Evolutionary conservation across 2,113 vertebrate species (phyloP).

Genomic region (Sturnus vulgaris): DNA sequence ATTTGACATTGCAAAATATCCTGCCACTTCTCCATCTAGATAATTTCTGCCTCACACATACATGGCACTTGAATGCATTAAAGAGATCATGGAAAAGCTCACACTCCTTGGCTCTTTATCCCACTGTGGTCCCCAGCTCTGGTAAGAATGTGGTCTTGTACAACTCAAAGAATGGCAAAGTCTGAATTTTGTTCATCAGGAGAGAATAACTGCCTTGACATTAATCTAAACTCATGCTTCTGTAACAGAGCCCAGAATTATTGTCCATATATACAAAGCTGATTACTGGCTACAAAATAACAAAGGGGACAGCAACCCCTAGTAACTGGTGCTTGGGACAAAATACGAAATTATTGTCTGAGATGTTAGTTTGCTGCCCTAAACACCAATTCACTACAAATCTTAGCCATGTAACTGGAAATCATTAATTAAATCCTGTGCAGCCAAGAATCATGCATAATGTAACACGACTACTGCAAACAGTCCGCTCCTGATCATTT

Average conservation of each 20-base stretch:
- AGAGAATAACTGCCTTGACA: not conserved
- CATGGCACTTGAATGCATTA: not conserved
- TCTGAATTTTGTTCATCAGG: not conserved
- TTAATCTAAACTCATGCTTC: not conserved
- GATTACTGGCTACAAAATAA: not conserved
- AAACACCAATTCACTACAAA: not conserved
- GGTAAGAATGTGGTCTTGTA: not conserved
- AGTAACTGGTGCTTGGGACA: not conserved
- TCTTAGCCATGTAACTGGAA: not conserved
- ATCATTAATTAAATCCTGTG: constrained; percentile 33
- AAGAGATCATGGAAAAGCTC: not conserved
- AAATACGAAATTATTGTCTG: not conserved
- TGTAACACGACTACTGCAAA: constrained; percentile 41
- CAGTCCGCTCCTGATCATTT: not conserved
- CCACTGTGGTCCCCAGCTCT: not conserved
- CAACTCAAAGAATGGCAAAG: not conserved
- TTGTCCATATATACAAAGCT: not conserved
- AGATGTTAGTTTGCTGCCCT: not conserved
- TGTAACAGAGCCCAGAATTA: not conserved
- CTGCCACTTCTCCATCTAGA: not conserved
- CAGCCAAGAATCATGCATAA: constrained; percentile 50
- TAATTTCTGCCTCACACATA: not conserved
- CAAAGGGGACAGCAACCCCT: not conserved
- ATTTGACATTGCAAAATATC: not conserved
- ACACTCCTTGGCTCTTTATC: not conserved